These are phyloP conservation scores for Antheraea yamamai DNA, from an alignment of 2,888 invertebrate genomes.

Conservation along the genomic window DNA sequence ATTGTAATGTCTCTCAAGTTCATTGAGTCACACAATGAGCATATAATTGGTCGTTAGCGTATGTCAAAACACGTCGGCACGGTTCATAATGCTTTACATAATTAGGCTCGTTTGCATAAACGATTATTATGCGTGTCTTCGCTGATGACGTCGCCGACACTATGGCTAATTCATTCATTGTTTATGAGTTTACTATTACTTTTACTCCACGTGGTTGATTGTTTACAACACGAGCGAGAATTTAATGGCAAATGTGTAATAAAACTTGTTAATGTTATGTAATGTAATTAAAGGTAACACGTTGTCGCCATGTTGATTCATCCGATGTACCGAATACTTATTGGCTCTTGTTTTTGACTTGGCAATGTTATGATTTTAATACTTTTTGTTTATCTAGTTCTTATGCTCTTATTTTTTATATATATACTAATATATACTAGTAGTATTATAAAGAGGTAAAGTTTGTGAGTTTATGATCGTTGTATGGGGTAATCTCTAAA, in stretches of 20 bases:
- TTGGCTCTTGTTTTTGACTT: background rate
- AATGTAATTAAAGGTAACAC: constrained; percentile 38
- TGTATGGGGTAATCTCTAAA: no score
- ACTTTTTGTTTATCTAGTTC: background rate
- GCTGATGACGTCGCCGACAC: constrained; percentile 64
- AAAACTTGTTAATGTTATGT: constrained; percentile 58
- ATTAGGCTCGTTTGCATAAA: constrained; percentile 78
- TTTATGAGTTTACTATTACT: constrained; percentile 76
- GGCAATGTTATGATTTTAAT: background rate
- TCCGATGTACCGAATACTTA: background rate
- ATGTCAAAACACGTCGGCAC: constrained; percentile 74
- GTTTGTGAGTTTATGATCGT: no score
- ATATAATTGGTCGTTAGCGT: constrained; percentile 75
- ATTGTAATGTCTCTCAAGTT: constrained; percentile 75
- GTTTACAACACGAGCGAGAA: constrained; percentile 64
- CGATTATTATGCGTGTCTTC: constrained; percentile 79
- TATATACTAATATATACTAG: background rate
- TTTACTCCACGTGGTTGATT: constrained; percentile 74
- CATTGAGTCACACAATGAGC: constrained; percentile 75
- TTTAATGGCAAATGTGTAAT: constrained; percentile 67
- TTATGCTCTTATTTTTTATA: background rate
- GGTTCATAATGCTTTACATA: constrained; percentile 76
- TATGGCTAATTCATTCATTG: constrained; percentile 76
- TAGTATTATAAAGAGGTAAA: no score
- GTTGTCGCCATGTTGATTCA: constrained; percentile 32